Conservation (phyloP, 2,888 invertebrate genomes). For the Balanococcus diminutus region DNA sequence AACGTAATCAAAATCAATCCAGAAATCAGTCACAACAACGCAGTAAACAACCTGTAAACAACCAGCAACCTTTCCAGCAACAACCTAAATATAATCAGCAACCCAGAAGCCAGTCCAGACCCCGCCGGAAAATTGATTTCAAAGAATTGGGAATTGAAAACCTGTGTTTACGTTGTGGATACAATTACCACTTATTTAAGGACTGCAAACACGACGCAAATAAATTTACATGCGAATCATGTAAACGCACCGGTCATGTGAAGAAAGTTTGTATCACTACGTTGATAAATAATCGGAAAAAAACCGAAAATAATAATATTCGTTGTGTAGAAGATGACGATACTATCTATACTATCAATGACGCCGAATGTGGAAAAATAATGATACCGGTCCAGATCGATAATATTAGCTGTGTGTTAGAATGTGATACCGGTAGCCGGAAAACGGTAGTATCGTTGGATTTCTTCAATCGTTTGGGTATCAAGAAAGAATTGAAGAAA, state of each 20-base stretch:
- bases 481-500: not conserved
- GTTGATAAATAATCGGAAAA: not conserved
- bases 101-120: no score
- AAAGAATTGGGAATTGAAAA: not conserved
- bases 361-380: not conserved
- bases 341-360: not conserved
- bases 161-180: not conserved
- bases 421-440: conserved; percentile 8
- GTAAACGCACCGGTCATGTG: not conserved
- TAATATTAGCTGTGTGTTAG: not conserved
- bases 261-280: not conserved
- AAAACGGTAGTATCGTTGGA: not conserved
- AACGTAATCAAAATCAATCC: no score
- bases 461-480: not conserved
- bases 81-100: no score
- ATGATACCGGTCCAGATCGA: not conserved
- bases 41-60: no score
- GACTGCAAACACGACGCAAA: not conserved
- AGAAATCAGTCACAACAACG: no score
- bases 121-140: no score
- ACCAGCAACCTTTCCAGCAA: no score
- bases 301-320: not conserved
- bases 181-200: not conserved
- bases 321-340: not conserved
- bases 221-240: conserved; percentile 1